Evolutionary conservation across 2,888 invertebrate genomes (phyloP), one percentile per base, ranked within the genome.

Genomic region (Aleiodes testaceus): DNA sequence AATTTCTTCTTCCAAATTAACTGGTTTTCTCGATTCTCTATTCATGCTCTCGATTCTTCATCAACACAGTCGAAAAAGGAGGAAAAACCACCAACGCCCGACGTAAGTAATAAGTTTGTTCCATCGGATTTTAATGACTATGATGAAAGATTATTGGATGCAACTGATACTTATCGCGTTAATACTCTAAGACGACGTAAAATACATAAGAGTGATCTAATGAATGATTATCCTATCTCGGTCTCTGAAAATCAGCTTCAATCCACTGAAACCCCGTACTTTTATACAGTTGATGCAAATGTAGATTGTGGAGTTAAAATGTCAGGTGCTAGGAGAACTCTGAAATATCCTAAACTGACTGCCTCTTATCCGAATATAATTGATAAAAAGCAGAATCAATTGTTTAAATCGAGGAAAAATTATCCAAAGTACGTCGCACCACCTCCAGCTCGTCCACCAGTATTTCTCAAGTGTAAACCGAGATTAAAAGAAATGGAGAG

Each of bases 61-160:
- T 72, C 63, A n/a, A n/a, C n/a, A 81, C 81, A 86, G 86, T 77
- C 82, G 81, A 84, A 85, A 81, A 86, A 77, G 75, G 84, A 85
- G 75, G 85, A 86, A 77, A 83, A 81, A 75, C 74, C 82, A 70
- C 36, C 83, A 53, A 81, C 82, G 50, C 82, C 84, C 75, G 87
- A 87, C 85, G 87, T 87, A 87, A 86, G 86, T 86, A 86, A 79
- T 78, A 80, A 75, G 72, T 78, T 76, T 67, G 70, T 80, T 77
- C 79, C 79, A 68, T 70, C 80, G 81, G 80, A 78, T 81, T 79
- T 79, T 81, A 82, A 79, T 76, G 67, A 76, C 77, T 76, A 76
- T 79, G 73, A 74, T 72, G 79, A 80, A 75, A 74, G 72, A 72
- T 75, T 74, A 67, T 73, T 74, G 78, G 79, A 80, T 72, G 75